phyloP scores from a whole-genome alignment of 2,888 invertebrate species.

The Idaea straminata region DNA sequence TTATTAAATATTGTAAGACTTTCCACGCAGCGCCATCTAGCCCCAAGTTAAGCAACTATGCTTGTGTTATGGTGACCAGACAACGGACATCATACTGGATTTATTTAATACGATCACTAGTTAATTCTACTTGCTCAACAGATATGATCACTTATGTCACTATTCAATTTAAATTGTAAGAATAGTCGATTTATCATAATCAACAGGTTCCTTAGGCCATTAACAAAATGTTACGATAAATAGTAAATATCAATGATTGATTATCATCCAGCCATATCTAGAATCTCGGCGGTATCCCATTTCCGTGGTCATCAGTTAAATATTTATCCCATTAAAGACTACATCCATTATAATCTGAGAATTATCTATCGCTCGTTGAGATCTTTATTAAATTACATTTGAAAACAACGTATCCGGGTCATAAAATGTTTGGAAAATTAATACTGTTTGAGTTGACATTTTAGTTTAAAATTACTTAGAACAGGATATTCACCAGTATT shows the following conservation, averaged over 20 bases:
- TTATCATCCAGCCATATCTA: slow-evolving; percentile 29
- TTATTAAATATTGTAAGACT: too few relatives aligned
- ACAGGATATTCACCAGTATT: too few relatives aligned
- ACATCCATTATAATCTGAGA: slow-evolving; percentile 15
- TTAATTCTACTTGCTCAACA: neutral
- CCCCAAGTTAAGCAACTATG: too few relatives aligned
- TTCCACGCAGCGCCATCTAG: too few relatives aligned
- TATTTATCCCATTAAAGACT: slow-evolving; percentile 25
- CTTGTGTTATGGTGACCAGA: too few relatives aligned
- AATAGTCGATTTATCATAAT: neutral
- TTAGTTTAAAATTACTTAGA: neutral
- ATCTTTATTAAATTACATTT: neutral
- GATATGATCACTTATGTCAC: neutral
- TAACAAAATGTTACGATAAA: slow-evolving; percentile 22
- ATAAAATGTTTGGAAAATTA: neutral
- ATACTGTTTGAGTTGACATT: neutral
- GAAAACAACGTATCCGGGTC: neutral
- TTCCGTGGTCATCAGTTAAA: slow-evolving; percentile 32
- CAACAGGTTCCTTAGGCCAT: slow-evolving; percentile 13
- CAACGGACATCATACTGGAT: neutral
- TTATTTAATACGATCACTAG: neutral
- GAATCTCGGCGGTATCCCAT: slow-evolving; percentile 27
- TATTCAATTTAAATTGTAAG: slow-evolving; percentile 1
- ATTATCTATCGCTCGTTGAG: neutral
- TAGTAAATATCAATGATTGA: slow-evolving; percentile 35